Conservation (phyloP, 2,797 vertebrate species). For the Lepus oiostolus region DNA sequence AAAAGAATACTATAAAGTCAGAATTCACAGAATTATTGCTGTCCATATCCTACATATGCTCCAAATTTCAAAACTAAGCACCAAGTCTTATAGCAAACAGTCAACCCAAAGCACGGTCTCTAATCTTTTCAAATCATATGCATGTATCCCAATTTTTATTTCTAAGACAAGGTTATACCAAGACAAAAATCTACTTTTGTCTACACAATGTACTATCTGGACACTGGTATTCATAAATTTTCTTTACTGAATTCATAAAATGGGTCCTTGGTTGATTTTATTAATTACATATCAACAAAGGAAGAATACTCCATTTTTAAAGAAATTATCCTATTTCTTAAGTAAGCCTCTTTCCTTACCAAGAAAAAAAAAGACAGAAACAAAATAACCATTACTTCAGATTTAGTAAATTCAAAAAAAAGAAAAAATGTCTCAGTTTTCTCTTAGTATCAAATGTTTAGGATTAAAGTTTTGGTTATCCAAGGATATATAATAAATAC, state of each 20-base stretch:
- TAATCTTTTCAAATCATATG: constrained; percentile 19
- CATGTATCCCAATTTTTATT: background rate
- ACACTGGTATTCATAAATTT: constrained; percentile 16
- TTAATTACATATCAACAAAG: constrained; percentile 1
- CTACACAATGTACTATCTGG: background rate
- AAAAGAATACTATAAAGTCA: constrained; percentile 49
- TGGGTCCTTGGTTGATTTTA: constrained; percentile 43
- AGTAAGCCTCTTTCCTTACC: background rate
- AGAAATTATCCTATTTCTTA: background rate
- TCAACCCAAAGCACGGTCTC: background rate
- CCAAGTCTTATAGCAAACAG: background rate
- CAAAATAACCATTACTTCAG: constrained; percentile 9
- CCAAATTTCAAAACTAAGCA: constrained; percentile 14
- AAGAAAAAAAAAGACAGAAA: background rate
- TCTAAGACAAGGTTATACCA: constrained; percentile 26
- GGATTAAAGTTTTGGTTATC: constrained; percentile 2
- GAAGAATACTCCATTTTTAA: background rate
- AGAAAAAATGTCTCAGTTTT: constrained; percentile 11
- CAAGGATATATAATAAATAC: background rate
- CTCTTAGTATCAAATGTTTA: constrained; percentile 39
- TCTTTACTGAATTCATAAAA: constrained; percentile 48
- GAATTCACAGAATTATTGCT: background rate
- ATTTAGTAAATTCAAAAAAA: constrained; percentile 27
- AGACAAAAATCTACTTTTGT: background rate
- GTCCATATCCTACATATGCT: background rate